phyloP scores from a whole-genome alignment of 2,113 vertebrate species.

The Anolis sagrei region DNA sequence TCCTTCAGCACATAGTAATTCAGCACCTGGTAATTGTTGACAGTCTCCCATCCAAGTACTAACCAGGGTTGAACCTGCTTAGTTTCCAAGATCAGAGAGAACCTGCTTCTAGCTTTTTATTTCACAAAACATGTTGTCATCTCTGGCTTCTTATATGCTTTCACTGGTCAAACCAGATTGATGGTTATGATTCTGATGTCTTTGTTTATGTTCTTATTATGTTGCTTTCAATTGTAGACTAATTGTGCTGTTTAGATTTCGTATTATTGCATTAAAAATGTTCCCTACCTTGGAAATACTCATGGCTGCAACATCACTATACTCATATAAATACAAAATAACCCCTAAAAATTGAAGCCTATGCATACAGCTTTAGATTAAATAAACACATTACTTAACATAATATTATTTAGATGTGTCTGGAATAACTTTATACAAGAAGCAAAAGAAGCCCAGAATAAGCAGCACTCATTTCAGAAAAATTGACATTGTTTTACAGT shows the following conservation, averaged over 20 bases:
- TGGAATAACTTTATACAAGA: conserved; percentile 43
- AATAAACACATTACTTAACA: conserved; percentile 1
- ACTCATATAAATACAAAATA: background rate
- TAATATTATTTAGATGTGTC: conserved; percentile 10
- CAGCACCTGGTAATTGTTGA: no score
- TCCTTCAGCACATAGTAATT: no score
- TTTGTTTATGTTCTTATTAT: background rate
- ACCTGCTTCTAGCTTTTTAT: background rate
- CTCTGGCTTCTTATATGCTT: background rate
- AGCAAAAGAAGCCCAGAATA: conserved; percentile 55
- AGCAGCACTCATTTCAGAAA: conserved; percentile 64
- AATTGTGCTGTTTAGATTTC: background rate
- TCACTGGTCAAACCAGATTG: background rate
- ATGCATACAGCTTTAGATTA: conserved; percentile 2
- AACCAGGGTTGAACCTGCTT: no score
- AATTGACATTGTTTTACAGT: conserved; percentile 73
- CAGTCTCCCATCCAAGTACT: no score
- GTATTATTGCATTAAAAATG: background rate
- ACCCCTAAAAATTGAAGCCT: background rate
- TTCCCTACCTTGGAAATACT: background rate
- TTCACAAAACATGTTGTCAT: background rate
- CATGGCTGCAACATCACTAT: background rate
- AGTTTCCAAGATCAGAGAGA: no score
- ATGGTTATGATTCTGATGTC: background rate
- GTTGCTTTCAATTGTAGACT: background rate